Conservation (phyloP, 2,888 invertebrate genomes). For the Ochropacha duplaris region DNA sequence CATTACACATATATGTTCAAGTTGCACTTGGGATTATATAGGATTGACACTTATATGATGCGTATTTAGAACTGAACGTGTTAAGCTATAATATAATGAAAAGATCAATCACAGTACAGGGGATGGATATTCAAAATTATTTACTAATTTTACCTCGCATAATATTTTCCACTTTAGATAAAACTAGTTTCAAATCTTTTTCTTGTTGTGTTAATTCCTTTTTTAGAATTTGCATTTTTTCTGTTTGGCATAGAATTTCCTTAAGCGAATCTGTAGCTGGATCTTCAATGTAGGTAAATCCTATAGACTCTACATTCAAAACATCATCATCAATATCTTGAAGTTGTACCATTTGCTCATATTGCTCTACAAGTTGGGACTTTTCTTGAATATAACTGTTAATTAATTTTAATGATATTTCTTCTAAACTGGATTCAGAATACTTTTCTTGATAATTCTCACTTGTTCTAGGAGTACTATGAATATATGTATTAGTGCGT, state of each 20-base stretch:
- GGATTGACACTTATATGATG: no score
- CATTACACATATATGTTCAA: no score
- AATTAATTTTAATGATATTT: slow-evolving; percentile 88
- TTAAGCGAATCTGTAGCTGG: slow-evolving; percentile 84
- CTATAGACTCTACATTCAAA: slow-evolving; percentile 84
- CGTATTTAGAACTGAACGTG: no score
- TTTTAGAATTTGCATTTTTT: slow-evolving; percentile 84
- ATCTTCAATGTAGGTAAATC: slow-evolving; percentile 84
- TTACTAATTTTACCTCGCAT: slow-evolving; percentile 47
- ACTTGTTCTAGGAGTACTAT: slow-evolving; percentile 85
- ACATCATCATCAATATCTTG: slow-evolving; percentile 79
- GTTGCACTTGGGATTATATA: no score
- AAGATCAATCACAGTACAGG: no score
- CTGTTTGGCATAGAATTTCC: slow-evolving; percentile 85
- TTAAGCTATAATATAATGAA: no score
- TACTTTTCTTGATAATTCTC: slow-evolving; percentile 80
- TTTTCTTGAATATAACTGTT: slow-evolving; percentile 88
- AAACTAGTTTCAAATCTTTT: slow-evolving; percentile 80
- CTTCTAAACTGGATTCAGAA: slow-evolving; percentile 87
- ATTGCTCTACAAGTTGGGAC: slow-evolving; percentile 86
- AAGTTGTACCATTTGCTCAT: slow-evolving; percentile 86
- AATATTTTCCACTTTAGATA: slow-evolving; percentile 62
- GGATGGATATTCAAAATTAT: no score
- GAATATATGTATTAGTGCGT: slow-evolving; percentile 85
- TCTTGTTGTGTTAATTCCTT: slow-evolving; percentile 85